Evolutionary conservation across 2,113 vertebrate genomes (phyloP).

Genomic region (Thymallus thymallus): DNA sequence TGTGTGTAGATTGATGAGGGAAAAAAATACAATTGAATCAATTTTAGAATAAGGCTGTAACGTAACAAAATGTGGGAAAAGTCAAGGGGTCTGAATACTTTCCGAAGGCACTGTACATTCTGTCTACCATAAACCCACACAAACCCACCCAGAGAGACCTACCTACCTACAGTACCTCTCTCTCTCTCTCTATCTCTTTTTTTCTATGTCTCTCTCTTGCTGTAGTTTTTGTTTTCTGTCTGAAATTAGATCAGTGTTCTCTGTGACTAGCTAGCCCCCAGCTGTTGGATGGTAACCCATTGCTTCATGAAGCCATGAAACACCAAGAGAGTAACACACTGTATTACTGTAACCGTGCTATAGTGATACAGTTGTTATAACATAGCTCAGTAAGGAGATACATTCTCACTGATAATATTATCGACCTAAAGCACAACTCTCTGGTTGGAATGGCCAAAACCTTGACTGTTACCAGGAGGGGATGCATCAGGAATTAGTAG

Average conservation of each 20-base stretch:
- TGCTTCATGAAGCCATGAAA: neutral
- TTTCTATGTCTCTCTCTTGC: neutral
- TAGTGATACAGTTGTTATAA: neutral
- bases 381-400: too few species aligned
- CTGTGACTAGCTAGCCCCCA: slow-evolving; percentile 19
- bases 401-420: too few species aligned
- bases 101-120: too few species aligned
- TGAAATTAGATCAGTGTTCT: slow-evolving; percentile 45
- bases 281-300: slow-evolving; percentile 8
- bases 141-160: slow-evolving; percentile 16
- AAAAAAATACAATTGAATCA: too few species aligned
- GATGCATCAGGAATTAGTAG: too few species aligned
- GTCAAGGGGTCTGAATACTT: too few species aligned
- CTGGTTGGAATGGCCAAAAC: too few species aligned
- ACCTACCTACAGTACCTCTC: neutral
- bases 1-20: too few species aligned
- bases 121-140: neutral
- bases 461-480: too few species aligned
- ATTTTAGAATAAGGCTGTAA: too few species aligned
- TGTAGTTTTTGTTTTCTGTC: slow-evolving; percentile 18
- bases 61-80: too few species aligned
- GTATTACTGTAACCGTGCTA: neutral
- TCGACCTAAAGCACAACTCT: too few species aligned
- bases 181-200: neutral
- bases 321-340: neutral